Conservation (phyloP, 2,888 invertebrate species). For the Hypercompe scribonia region DNA sequence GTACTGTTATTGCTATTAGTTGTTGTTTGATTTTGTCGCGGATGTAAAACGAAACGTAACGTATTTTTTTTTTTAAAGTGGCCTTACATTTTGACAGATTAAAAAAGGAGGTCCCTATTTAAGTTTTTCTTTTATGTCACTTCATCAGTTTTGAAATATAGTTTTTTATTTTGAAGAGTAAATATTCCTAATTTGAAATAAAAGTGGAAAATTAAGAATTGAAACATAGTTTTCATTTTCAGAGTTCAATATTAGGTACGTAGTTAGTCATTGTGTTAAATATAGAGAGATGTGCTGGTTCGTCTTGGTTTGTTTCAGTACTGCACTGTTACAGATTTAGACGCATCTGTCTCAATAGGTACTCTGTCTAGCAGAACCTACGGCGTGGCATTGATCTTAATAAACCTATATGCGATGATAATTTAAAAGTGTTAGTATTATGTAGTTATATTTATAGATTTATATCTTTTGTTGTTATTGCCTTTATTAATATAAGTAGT, state of each 20-base stretch:
- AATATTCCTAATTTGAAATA: too few relatives aligned
- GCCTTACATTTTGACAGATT: not conserved
- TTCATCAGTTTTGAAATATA: too few relatives aligned
- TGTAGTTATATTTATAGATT: not conserved
- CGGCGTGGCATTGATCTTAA: not conserved
- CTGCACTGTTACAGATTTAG: not conserved
- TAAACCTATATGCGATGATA: not conserved
- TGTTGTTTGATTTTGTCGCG: not conserved
- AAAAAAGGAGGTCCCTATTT: too few relatives aligned
- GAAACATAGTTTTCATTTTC: too few relatives aligned
- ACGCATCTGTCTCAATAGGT: not conserved
- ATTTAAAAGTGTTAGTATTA: not conserved
- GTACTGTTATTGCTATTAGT: conserved; percentile 18
- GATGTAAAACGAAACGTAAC: not conserved
- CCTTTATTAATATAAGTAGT: too few relatives aligned
- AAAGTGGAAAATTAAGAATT: too few relatives aligned
- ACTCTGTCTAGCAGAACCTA: not conserved
- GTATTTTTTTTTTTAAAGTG: not conserved
- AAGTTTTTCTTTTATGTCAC: too few relatives aligned
- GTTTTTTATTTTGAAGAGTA: too few relatives aligned
- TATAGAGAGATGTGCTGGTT: not conserved
- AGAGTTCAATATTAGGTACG: too few relatives aligned
- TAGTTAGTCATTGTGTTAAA: not conserved
- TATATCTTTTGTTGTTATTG: too few relatives aligned
- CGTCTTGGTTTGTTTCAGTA: not conserved